These are phyloP conservation scores for Cenopis cana DNA, from an alignment of 2,888 invertebrate species.

Conservation along the genomic window DNA sequence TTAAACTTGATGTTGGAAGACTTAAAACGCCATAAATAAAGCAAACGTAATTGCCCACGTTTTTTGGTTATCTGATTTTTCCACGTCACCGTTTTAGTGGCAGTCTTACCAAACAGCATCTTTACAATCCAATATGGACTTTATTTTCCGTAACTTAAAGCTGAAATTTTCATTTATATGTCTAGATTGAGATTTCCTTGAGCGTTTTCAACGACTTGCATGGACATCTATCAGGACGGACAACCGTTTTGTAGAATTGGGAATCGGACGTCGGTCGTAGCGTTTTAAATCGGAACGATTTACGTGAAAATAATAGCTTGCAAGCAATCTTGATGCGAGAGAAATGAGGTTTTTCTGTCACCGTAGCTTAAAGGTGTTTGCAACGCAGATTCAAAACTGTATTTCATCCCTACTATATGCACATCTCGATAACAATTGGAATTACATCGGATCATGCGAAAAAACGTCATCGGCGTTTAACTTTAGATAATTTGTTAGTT, in stretches of 20 bases:
- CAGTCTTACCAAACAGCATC: conserved; percentile 62
- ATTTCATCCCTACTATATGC: background rate
- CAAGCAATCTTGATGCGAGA: conserved; percentile 63
- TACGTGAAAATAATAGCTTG: conserved; percentile 76
- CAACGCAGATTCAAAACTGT: conserved; percentile 9
- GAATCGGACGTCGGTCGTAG: conserved; percentile 73
- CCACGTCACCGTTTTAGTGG: conserved; percentile 55
- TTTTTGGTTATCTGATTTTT: conserved; percentile 83
- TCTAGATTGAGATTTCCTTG: conserved; percentile 40
- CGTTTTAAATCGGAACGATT: conserved; percentile 79
- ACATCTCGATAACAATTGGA: background rate
- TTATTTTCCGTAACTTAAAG: conserved; percentile 47
- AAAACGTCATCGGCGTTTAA: too few species aligned
- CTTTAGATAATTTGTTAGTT: too few species aligned
- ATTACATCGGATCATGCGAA: too few species aligned
- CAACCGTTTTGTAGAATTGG: conserved; percentile 81
- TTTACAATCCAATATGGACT: conserved; percentile 50
- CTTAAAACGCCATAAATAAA: conserved; percentile 69
- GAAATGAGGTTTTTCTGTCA: conserved; percentile 57
- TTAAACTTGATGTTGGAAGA: conserved; percentile 59
- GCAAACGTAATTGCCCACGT: conserved; percentile 77
- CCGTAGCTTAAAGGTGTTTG: conserved; percentile 23
- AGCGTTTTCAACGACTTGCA: conserved; percentile 59
- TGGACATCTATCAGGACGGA: conserved; percentile 80
- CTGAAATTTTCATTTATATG: conserved; percentile 45